Percentiles rank a stretch among this genome's conserved stretches.
Evolutionary conservation across 2,797 vertebrate genomes (phyloP).

Genomic region (Crossoptilon crossoptilon): DNA sequence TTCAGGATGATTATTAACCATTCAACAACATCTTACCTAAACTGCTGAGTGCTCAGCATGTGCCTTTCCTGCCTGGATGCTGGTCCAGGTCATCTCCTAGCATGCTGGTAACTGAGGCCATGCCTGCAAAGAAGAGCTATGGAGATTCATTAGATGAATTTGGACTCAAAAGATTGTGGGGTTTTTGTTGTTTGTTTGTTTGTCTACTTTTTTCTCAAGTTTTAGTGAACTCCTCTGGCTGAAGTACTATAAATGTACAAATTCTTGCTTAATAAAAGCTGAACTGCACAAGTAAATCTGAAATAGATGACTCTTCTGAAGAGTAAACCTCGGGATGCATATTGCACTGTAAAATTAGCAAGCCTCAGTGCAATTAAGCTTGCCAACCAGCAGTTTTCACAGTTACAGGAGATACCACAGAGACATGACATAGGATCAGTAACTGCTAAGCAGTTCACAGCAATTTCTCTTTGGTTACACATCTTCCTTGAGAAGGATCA

Average conservation of each 20-base stretch:
- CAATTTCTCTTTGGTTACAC: background rate
- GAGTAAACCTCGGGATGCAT: background rate
- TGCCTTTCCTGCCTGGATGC: background rate
- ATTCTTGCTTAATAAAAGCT: background rate
- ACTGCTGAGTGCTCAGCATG: background rate
- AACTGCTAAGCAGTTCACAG: background rate
- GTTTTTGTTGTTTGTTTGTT: background rate
- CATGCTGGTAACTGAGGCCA: accelerated
- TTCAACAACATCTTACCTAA: background rate
- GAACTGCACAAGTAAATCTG: background rate
- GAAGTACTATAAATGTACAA: background rate
- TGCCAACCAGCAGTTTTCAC: background rate
- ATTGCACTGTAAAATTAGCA: background rate
- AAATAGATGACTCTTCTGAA: background rate
- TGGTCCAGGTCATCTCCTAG: background rate
- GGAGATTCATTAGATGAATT: background rate
- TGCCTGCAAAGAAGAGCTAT: background rate
- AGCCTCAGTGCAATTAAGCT: background rate
- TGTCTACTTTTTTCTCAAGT: background rate
- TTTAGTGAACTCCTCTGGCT: background rate
- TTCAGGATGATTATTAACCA: background rate
- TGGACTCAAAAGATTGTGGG: background rate
- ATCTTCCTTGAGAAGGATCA: background rate
- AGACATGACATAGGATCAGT: accelerated
- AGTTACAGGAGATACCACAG: accelerated